Conservation (phyloP, 64 coral and sea anemone species). For the Porites australiensis region DNA sequence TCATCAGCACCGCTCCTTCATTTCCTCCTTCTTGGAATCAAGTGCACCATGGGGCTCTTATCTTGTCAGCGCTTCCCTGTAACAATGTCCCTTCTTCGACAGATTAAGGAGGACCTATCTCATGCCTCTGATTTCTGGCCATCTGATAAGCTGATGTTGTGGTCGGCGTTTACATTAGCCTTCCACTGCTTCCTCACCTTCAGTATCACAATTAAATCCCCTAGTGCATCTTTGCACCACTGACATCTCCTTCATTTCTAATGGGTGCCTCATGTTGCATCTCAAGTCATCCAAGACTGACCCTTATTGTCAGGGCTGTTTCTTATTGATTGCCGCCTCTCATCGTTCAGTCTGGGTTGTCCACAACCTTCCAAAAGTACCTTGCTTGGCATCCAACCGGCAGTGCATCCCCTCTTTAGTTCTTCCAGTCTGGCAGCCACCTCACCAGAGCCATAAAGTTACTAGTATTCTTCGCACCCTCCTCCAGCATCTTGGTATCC, state of each 20-base stretch:
- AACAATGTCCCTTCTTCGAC: neutral
- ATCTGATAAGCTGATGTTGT: neutral
- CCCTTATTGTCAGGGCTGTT: neutral
- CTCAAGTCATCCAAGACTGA: neutral
- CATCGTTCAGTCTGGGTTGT: neutral
- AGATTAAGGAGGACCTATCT: neutral
- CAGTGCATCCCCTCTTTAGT: neutral
- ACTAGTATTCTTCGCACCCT: neutral
- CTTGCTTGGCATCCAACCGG: neutral
- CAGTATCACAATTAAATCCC: neutral
- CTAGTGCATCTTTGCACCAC: neutral
- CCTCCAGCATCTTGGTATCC: neutral
- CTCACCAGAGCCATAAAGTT: neutral
- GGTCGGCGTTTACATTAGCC: neutral
- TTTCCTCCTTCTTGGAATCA: neutral
- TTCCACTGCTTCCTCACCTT: neutral
- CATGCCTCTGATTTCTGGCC: neutral
- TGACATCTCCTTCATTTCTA: neutral
- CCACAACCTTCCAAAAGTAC: neutral
- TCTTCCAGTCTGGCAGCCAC: neutral
- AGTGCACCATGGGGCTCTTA: neutral
- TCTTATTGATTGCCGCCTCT: neutral
- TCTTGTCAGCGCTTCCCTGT: neutral
- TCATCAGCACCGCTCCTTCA: neutral
- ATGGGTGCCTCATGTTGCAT: neutral